These are phyloP conservation scores for Mactra quadrangularis DNA, from an alignment of 1,140 invertebrate species.

Conservation along the genomic window DNA sequence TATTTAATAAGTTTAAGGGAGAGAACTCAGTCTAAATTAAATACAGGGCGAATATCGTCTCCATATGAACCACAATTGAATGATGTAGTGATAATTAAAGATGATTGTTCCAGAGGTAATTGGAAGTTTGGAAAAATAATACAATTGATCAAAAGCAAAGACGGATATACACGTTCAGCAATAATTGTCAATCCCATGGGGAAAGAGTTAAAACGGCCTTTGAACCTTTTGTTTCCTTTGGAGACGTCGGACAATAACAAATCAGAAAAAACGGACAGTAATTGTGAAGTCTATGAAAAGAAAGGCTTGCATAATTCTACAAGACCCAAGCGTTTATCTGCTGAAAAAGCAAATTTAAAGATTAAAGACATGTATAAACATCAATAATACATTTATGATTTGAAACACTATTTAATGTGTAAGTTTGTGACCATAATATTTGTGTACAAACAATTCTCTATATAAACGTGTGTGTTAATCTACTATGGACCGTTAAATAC, in stretches of 20 bases:
- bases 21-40: background rate
- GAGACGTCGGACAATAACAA: conserved; percentile 5
- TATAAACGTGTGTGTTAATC: no score
- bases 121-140: conserved; percentile 46
- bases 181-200: conserved; percentile 1
- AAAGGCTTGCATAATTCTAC: background rate
- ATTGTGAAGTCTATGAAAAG: background rate
- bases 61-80: background rate
- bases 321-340: background rate
- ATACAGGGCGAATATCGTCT: conserved; percentile 4
- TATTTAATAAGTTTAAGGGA: conserved; percentile 18
- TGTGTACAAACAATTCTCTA: no score
- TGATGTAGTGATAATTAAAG: conserved; percentile 40
- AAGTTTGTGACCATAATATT: no score
- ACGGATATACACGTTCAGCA: conserved; percentile 16
- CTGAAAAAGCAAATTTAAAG: background rate
- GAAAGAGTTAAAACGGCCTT: conserved; percentile 2
- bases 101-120: conserved; percentile 6
- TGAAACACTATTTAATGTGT: no score
- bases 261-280: background rate
- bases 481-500: no score
- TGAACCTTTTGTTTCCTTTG: conserved; percentile 22
- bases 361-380: conserved; percentile 1
- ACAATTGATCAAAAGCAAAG: conserved; percentile 9
- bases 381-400: no score